Evolutionary conservation across 2,113 vertebrate genomes (phyloP).

Genomic region (pig (Sus scrofa)): DNA sequence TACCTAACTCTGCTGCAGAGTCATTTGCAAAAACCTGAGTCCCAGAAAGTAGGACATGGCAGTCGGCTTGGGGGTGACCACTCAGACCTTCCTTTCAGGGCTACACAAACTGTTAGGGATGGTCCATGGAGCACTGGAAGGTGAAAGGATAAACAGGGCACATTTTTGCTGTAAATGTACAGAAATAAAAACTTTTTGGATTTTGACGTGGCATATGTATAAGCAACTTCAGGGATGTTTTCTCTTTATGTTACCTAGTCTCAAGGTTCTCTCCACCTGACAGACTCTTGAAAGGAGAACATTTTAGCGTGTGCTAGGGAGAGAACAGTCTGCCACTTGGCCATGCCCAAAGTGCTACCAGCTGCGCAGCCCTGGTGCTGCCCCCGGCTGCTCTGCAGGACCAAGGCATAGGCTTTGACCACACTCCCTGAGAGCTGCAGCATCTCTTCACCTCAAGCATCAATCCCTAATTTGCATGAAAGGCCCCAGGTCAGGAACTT

Average conservation of each 20-base stretch:
- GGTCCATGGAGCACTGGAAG: not conserved
- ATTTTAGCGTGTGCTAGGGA: not conserved
- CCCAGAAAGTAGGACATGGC: fast-evolving
- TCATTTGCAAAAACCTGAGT: not conserved
- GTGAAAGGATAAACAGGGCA: not conserved
- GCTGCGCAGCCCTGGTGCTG: no score
- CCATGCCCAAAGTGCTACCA: not conserved
- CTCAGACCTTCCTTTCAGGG: not conserved
- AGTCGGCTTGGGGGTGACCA: not conserved
- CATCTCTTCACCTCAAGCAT: fast-evolving
- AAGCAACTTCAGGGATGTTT: not conserved
- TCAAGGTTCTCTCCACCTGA: not conserved
- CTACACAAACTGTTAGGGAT: not conserved
- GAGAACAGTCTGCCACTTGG: not conserved
- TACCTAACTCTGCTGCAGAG: not conserved
- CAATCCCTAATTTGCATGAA: not conserved
- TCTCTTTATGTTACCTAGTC: not conserved
- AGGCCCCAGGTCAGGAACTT: not conserved
- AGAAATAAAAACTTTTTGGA: not conserved
- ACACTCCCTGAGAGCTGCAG: not conserved
- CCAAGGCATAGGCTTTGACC: not conserved
- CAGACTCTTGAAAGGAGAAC: not conserved
- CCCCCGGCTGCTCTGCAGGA: not conserved
- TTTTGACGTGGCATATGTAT: not conserved
- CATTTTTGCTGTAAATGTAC: not conserved